Base-by-base conservation (phyloP, 35 echinoderm and acorn worm species). In the Apostichopus parvimensis region DNA sequence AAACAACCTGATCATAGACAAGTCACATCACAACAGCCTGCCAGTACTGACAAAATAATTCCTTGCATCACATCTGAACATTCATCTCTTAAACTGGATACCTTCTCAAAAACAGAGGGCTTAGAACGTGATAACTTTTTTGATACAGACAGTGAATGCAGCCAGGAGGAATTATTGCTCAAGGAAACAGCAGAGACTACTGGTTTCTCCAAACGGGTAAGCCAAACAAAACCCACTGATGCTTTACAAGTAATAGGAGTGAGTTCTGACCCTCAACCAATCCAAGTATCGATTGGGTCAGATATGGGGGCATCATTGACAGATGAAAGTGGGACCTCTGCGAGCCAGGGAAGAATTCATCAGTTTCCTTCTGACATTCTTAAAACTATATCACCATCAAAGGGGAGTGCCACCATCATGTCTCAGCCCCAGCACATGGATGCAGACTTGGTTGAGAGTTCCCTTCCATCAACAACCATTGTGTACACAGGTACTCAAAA, bases 361-460 rank as follows among this genome's bases (percentile, higher is more conserved):
- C 71, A 75, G 71, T 75, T 75, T 75, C 71, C 71, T 14, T 75
- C 71, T 75, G 71, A 75, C 71, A 75, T 75, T 75, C 20, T 75
- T 20, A 75, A 75, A 22, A 75, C 71, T 22, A 75, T 75, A 75
- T 75, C 71, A 7, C 71, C 71, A 75, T 75, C 71, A 18, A 75
- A 75, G 21, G 71, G 15, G 4, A 75, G 71, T 75, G 71, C 71
- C 71, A 75, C 71, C n/a, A 75, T 75, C 71, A 75, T 75, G 71
- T 18, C 71, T 0, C 71, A 75, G n/a, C 71, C 71, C 7, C 71
- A 75, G n/a, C 71, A 13, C 15, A 75, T 75, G 71, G 71, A 75
- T 18, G 21, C 20, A 18, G 71, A 75, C 71, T 22, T 75, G 7
- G 71, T 75, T 0, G 17, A 75, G 17, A 18, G 24, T 18, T 75